phyloP scores from a whole-genome alignment of 2,888 invertebrate genomes.

The Stegana nigrithorax region DNA sequence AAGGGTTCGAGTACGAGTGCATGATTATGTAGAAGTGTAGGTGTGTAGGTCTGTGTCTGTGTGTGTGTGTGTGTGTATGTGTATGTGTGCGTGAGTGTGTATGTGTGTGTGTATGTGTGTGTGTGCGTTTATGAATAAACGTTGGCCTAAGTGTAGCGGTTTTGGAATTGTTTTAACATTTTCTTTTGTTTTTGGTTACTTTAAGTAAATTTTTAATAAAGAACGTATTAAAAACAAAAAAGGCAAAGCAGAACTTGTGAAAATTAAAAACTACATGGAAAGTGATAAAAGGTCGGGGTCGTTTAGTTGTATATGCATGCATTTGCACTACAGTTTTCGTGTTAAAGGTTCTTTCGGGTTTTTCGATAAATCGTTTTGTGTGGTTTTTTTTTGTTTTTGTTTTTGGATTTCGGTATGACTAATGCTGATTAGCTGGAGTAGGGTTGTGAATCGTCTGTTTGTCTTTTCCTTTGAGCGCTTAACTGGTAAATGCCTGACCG shows the following conservation, averaged over 20 bases:
- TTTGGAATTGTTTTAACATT: neutral
- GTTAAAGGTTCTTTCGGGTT: neutral
- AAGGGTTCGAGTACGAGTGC: neutral
- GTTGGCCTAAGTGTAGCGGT: slow-evolving; percentile 6
- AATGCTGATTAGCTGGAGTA: no score
- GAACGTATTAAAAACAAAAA: neutral
- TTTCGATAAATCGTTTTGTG: neutral
- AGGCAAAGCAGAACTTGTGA: no score
- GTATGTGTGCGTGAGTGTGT: neutral
- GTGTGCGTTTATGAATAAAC: neutral
- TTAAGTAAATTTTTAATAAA: slow-evolving; percentile 1
- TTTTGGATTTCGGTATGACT: neutral
- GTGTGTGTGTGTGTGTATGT: neutral
- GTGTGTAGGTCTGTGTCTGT: neutral
- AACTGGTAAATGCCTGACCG: no score
- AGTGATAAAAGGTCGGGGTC: no score
- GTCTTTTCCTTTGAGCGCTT: no score
- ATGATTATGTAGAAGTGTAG: neutral
- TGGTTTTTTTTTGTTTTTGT: neutral
- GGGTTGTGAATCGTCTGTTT: no score
- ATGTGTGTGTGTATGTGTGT: neutral
- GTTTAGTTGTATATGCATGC: no score
- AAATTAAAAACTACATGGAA: no score
- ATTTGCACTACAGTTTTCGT: no score
- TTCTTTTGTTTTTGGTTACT: neutral